These are phyloP conservation scores for Protosalanx chinensis DNA, from an alignment of 2,797 vertebrate species.

Conservation along the genomic window DNA sequence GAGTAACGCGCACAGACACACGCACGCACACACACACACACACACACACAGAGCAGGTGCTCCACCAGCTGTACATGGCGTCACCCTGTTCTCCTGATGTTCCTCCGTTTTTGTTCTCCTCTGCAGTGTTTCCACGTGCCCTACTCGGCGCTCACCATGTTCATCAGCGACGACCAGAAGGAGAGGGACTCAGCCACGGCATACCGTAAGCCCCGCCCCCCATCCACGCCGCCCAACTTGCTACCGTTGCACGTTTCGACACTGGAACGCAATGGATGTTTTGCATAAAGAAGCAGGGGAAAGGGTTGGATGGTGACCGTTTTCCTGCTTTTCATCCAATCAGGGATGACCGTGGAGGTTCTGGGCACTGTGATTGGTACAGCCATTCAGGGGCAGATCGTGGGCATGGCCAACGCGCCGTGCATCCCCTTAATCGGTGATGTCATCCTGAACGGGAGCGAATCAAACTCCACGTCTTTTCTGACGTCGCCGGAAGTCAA, in stretches of 20 bases:
- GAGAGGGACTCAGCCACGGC: conserved; percentile 96
- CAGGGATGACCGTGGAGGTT: conserved; percentile 97
- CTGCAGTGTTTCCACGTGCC: conserved; percentile 96
- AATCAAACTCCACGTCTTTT: conserved; percentile 17
- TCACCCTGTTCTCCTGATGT: not conserved
- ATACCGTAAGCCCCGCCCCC: conserved; percentile 80
- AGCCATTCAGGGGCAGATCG: conserved; percentile 94
- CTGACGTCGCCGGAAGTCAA: conserved; percentile 65
- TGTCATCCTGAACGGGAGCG: not conserved
- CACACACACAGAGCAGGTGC: too few species aligned
- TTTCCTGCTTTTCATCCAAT: not conserved
- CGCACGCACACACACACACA: not conserved
- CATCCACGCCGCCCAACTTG: too few species aligned
- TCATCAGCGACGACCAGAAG: conserved; percentile 95
- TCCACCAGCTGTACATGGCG: not conserved
- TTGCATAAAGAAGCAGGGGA: too few species aligned
- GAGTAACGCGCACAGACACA: conserved; percentile 57
- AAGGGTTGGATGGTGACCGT: not conserved
- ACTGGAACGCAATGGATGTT: too few species aligned
- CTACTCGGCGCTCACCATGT: conserved; percentile 98
- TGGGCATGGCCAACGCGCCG: conserved; percentile 81
- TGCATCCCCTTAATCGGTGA: conserved; percentile 65
- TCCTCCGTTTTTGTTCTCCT: not conserved
- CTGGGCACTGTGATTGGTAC: conserved; percentile 90
- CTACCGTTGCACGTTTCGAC: too few species aligned